These are phyloP conservation scores for Abramis brama DNA, from an alignment of 2,113 vertebrate genomes.

Conservation along the genomic window DNA sequence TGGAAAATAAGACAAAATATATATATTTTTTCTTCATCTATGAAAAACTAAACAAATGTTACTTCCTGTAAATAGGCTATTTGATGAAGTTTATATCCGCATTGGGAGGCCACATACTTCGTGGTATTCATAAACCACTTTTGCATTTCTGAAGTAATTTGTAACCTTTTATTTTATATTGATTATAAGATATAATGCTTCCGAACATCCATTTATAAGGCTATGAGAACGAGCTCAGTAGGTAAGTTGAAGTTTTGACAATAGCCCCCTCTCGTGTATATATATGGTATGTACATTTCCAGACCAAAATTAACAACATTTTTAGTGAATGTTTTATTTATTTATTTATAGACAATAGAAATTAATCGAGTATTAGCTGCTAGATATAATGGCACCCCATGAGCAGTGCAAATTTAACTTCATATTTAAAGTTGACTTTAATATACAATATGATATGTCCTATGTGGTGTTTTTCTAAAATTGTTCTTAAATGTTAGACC, in stretches of 20 bases:
- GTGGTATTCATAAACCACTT: not conserved
- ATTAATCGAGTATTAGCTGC: not conserved
- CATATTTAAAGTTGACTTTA: not conserved
- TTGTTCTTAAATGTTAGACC: not conserved
- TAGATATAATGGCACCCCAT: not conserved
- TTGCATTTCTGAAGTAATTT: too few relatives aligned
- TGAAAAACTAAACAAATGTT: not conserved
- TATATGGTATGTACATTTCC: not conserved
- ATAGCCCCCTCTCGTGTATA: slow-evolving; percentile 4
- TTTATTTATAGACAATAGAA: not conserved
- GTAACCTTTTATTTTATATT: not conserved
- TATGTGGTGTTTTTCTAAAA: not conserved
- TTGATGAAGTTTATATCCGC: not conserved
- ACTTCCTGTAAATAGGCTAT: not conserved
- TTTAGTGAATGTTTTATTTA: not conserved
- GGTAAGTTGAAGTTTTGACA: not conserved
- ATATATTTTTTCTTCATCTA: not conserved
- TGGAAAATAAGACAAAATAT: not conserved
- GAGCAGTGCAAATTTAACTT: not conserved
- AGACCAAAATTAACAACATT: not conserved
- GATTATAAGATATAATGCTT: not conserved
- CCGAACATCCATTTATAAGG: not conserved
- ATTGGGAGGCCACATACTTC: not conserved
- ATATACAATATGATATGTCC: not conserved
- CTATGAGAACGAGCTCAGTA: not conserved